phyloP scores from a whole-genome alignment of 2,113 vertebrate species.

The Ailurus styani region DNA sequence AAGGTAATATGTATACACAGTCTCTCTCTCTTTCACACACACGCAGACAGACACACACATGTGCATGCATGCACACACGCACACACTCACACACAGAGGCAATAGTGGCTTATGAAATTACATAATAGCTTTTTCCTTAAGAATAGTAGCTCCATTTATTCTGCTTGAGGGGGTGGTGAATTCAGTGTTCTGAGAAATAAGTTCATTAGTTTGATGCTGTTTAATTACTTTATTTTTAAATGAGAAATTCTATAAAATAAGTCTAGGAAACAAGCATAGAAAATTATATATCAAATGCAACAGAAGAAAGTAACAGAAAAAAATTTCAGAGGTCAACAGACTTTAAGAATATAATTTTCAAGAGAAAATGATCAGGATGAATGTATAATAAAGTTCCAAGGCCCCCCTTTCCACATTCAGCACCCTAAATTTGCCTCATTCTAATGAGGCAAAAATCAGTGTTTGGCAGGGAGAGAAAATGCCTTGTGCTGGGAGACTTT shows the following conservation, averaged over 20 bases:
- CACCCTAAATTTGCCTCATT: background rate
- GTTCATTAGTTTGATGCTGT: conserved; percentile 29
- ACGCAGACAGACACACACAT: background rate
- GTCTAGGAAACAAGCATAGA: background rate
- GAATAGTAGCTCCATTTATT: background rate
- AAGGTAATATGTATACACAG: background rate
- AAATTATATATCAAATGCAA: background rate
- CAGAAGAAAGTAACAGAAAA: conserved; percentile 5
- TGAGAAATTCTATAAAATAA: background rate
- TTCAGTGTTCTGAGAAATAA: conserved; percentile 15
- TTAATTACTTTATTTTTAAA: conserved; percentile 31
- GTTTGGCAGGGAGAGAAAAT: background rate
- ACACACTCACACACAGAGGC: background rate
- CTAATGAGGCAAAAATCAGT: background rate
- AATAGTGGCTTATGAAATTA: background rate
- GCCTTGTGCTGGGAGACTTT: background rate
- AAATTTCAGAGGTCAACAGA: background rate
- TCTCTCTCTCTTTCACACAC: too few species aligned
- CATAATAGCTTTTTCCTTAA: background rate
- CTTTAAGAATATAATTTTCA: background rate
- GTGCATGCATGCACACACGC: too few species aligned
- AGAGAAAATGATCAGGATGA: background rate
- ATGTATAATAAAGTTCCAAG: background rate
- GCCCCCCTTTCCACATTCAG: background rate
- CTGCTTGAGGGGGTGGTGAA: background rate